Conservation (phyloP, 2,113 vertebrate genomes). For the Cyanoramphus novaezelandiae region DNA sequence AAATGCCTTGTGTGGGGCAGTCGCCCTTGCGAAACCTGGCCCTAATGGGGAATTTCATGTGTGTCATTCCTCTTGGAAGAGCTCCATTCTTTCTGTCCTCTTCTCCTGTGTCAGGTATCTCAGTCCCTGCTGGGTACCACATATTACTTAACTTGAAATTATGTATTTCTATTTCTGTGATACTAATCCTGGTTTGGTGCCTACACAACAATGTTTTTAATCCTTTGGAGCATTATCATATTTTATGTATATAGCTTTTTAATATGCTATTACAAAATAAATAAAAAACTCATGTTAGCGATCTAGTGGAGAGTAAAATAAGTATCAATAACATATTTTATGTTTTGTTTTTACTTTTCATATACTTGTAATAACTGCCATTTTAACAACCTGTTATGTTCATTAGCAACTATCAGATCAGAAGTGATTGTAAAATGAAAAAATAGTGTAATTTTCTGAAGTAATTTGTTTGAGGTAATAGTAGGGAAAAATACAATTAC, state of each 20-base stretch:
- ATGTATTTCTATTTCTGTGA: background rate
- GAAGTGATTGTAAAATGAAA: slow-evolving; percentile 16
- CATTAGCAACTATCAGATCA: slow-evolving; percentile 1
- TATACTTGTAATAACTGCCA: background rate
- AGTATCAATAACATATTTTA: background rate
- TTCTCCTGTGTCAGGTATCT: background rate
- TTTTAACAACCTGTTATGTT: slow-evolving; percentile 34
- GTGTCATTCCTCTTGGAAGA: background rate
- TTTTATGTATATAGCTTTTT: background rate
- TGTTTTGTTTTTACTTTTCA: background rate
- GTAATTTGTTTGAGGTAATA: slow-evolving; percentile 8
- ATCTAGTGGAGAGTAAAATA: background rate
- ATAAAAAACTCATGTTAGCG: background rate
- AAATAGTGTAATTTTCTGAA: background rate
- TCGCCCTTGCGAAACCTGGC: background rate
- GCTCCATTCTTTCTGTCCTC: background rate
- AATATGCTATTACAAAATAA: slow-evolving; percentile 4
- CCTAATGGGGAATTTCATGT: background rate
- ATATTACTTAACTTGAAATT: background rate
- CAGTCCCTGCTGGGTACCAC: background rate
- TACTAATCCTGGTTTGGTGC: background rate
- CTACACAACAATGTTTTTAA: background rate
- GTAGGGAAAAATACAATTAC: background rate
- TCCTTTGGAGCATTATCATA: background rate
- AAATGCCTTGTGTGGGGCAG: background rate